Percentiles rank a stretch among this genome's conserved stretches.
Conservation (phyloP, 1,140 invertebrate genomes). For the Lasioglossum albipes region DNA sequence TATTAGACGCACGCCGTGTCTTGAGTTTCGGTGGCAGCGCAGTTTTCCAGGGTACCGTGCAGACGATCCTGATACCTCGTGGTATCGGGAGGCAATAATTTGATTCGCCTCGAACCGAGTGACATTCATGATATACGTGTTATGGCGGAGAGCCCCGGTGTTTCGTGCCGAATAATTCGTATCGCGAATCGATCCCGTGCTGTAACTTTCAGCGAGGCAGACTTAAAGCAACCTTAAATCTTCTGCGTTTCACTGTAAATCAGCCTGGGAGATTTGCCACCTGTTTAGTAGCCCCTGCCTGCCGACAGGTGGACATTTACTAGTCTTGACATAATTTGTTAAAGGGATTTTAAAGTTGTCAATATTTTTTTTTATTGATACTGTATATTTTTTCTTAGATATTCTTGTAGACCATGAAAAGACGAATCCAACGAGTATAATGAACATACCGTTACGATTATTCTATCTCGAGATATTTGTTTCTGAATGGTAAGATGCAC, state of each 20-base stretch:
- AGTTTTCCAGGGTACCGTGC: not conserved
- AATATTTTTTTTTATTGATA: too few relatives aligned
- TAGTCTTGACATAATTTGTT: too few relatives aligned
- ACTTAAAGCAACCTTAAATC: not conserved
- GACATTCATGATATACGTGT: conserved; percentile 1
- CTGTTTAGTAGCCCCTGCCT: too few relatives aligned
- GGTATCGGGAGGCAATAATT: conserved; percentile 21
- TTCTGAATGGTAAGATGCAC: too few relatives aligned
- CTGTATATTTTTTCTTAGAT: too few relatives aligned
- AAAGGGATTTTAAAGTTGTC: too few relatives aligned
- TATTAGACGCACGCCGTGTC: conserved; percentile 32
- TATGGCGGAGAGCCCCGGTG: not conserved
- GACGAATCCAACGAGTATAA: too few relatives aligned
- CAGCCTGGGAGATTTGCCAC: not conserved
- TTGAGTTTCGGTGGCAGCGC: not conserved
- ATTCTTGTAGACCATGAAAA: too few relatives aligned
- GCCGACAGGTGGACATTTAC: too few relatives aligned
- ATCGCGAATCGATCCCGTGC: not conserved
- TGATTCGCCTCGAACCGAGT: conserved; percentile 2
- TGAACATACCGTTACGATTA: too few relatives aligned
- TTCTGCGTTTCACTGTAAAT: not conserved
- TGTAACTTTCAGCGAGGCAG: not conserved
- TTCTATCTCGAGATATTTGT: too few relatives aligned
- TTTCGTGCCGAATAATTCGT: not conserved
- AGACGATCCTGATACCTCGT: not conserved